Percentiles rank a stretch among this genome's conserved stretches.
Evolutionary conservation across 2,113 vertebrate genomes (phyloP).

Genomic region (Balaenoptera acutorostrata): DNA sequence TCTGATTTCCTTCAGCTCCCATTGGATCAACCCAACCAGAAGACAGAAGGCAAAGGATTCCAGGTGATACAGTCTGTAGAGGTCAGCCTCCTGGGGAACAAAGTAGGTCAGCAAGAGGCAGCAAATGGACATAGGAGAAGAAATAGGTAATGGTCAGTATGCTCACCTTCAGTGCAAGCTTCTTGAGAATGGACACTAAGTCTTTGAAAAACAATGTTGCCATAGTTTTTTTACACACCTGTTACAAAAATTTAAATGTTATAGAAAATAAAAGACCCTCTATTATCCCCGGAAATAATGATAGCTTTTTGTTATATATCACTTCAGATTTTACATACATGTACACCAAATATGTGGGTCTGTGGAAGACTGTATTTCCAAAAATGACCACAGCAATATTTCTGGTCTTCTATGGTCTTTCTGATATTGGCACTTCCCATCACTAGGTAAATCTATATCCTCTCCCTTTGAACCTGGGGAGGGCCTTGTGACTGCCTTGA

Average conservation of each 20-base stretch:
- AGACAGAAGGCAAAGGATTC: not conserved
- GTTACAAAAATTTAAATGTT: not conserved
- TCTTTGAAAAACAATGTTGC: not conserved
- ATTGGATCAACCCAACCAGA: not conserved
- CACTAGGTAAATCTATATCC: not conserved
- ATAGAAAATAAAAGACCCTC: not conserved
- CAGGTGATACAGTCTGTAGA: not conserved
- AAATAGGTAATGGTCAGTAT: not conserved
- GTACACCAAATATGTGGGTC: not conserved
- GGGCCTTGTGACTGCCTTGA: not conserved
- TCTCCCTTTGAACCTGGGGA: not conserved
- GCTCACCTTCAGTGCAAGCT: not conserved
- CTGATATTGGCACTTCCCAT: not conserved
- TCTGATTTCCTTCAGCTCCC: not conserved
- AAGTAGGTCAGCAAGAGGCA: not conserved
- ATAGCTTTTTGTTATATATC: not conserved
- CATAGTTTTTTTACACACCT: not conserved
- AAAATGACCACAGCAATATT: not conserved
- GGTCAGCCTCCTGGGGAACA: not conserved
- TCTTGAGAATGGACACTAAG: not conserved
- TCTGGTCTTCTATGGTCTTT: not conserved
- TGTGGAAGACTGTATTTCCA: not conserved
- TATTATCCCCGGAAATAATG: not conserved
- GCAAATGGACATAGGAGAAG: not conserved
- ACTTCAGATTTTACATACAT: not conserved